These are phyloP conservation scores for Hypanus sabinus DNA, from an alignment of 2,113 vertebrate species.

Conservation along the genomic window DNA sequence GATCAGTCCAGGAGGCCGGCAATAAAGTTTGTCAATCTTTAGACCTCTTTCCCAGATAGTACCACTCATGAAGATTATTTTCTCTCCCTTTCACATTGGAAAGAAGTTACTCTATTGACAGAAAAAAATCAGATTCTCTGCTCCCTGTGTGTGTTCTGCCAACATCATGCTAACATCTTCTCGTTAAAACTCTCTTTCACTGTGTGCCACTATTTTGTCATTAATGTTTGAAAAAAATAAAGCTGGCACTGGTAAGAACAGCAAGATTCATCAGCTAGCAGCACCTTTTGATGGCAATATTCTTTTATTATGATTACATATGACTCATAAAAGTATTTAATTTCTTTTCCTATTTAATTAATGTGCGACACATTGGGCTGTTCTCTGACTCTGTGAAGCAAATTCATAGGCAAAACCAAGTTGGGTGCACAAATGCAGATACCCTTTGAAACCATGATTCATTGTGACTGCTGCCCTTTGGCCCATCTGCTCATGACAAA, in stretches of 20 bases:
- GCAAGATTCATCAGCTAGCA: background rate
- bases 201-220: background rate
- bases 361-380: background rate
- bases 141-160: background rate
- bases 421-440: background rate
- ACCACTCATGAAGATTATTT: background rate
- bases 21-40: background rate
- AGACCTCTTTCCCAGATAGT: background rate
- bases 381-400: background rate
- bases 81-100: background rate
- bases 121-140: background rate
- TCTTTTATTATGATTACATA: background rate
- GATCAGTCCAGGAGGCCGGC: background rate
- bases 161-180: background rate
- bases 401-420: background rate
- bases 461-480: background rate
- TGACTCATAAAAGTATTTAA: background rate
- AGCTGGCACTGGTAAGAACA: background rate
- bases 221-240: background rate
- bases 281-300: background rate
- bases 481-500: no score
- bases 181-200: background rate
- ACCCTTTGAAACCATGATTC: background rate
- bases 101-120: background rate
- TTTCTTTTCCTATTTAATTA: constrained; percentile 12